Evolutionary conservation across 2,113 vertebrate species (phyloP).

Genomic region (Suricata suricatta): DNA sequence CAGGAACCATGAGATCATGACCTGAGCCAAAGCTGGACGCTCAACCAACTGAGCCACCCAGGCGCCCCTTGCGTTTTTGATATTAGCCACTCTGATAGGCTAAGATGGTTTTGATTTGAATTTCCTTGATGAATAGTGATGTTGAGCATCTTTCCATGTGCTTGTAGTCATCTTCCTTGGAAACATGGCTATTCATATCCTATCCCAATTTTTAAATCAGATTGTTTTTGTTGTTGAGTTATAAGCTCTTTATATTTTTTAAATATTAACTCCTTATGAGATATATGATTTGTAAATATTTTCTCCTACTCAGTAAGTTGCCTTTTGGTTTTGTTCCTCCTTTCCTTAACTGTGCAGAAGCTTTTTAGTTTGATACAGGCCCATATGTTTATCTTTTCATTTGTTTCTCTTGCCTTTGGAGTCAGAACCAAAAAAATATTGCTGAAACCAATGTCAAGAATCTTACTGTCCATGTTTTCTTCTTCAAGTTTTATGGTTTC

Average conservation of each 20-base stretch:
- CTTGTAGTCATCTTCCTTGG: neutral
- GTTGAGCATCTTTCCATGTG: neutral
- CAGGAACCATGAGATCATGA: too few species aligned
- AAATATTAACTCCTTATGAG: neutral
- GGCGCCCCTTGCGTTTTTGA: neutral
- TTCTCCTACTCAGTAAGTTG: neutral
- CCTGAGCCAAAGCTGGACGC: too few species aligned
- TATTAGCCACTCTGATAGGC: neutral
- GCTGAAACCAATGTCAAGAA: neutral
- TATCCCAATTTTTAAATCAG: neutral
- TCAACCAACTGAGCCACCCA: too few species aligned
- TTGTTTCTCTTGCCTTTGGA: neutral
- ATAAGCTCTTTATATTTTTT: neutral
- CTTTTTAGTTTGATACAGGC: neutral
- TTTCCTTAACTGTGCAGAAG: neutral
- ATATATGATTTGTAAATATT: neutral
- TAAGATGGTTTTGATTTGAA: neutral
- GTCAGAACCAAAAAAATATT: neutral
- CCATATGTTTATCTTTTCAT: neutral
- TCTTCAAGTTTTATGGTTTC: neutral
- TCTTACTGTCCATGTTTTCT: neutral
- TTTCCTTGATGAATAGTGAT: neutral
- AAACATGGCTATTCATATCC: neutral
- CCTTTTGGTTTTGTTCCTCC: neutral
- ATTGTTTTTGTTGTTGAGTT: neutral